These are phyloP conservation scores for Troides aeacus DNA, from an alignment of 2,888 invertebrate species.

Conservation along the genomic window DNA sequence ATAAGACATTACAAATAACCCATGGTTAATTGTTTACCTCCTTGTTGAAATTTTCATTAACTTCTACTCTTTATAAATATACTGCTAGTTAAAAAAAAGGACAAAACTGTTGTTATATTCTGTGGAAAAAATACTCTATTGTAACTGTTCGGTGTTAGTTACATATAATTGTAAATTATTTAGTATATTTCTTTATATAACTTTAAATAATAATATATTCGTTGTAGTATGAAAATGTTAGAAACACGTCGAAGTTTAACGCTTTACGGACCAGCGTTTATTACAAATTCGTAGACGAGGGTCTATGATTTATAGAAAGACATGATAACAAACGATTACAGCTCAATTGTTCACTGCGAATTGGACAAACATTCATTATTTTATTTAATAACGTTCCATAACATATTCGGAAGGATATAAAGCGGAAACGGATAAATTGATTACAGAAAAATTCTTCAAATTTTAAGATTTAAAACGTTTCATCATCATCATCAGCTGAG, in stretches of 20 bases:
- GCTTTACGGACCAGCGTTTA: constrained; percentile 40
- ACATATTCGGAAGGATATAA: not conserved
- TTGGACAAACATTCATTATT: constrained; percentile 9
- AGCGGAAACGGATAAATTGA: not conserved
- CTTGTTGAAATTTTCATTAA: no score
- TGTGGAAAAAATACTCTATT: no score
- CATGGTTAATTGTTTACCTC: no score
- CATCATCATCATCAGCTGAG: not conserved
- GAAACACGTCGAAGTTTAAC: constrained; percentile 43
- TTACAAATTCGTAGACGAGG: constrained; percentile 64
- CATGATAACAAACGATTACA: constrained; percentile 54
- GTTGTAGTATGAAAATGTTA: constrained; percentile 21
- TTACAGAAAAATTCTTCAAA: not conserved
- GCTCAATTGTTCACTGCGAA: constrained; percentile 34
- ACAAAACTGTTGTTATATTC: no score
- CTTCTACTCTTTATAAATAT: no score
- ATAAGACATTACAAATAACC: no score
- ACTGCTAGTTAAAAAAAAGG: no score
- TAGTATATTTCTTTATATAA: not conserved
- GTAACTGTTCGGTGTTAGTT: not conserved
- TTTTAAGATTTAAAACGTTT: not conserved
- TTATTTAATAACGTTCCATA: not conserved
- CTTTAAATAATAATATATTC: not conserved
- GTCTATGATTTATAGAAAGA: constrained; percentile 66
- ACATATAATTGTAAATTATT: not conserved